Conservation (phyloP, 2,797 vertebrate species). For the Pelochelys cantorii region DNA sequence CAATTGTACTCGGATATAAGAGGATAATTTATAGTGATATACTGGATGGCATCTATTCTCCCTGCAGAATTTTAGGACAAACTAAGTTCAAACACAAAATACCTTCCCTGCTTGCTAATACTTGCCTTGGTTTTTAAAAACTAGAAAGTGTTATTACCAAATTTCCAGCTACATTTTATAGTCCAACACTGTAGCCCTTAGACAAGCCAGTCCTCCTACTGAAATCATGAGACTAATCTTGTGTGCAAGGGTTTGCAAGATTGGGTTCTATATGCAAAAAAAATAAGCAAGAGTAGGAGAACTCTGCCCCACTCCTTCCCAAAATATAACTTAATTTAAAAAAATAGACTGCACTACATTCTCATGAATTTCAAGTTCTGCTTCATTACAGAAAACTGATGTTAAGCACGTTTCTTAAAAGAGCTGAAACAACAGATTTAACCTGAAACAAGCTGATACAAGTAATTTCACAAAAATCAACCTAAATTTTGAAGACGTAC, state of each 20-base stretch:
- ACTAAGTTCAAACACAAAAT: slow-evolving; percentile 49
- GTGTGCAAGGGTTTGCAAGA: not conserved
- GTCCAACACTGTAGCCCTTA: slow-evolving; percentile 49
- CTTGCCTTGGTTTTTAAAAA: slow-evolving; percentile 45
- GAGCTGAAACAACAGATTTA: slow-evolving; percentile 30
- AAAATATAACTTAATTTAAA: slow-evolving; percentile 36
- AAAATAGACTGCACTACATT: not conserved
- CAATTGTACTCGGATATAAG: slow-evolving; percentile 40
- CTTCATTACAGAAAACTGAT: slow-evolving; percentile 42
- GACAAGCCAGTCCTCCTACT: slow-evolving; percentile 41
- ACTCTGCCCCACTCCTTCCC: not conserved
- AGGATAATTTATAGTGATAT: slow-evolving; percentile 50
- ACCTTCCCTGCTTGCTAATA: slow-evolving; percentile 48
- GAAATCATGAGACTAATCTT: slow-evolving; percentile 42
- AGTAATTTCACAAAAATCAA: slow-evolving; percentile 33
- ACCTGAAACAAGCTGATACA: slow-evolving; percentile 44
- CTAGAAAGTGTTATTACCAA: slow-evolving; percentile 52
- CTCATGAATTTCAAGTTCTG: slow-evolving; percentile 24
- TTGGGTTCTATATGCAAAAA: slow-evolving; percentile 44
- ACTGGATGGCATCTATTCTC: slow-evolving; percentile 16
- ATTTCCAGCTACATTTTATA: slow-evolving; percentile 57
- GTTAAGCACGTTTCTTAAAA: slow-evolving; percentile 10
- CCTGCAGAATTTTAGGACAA: slow-evolving; percentile 67
- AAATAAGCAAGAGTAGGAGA: slow-evolving; percentile 37
- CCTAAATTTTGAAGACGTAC: slow-evolving; percentile 44